Evolutionary conservation across 2,888 invertebrate species (phyloP), one percentile per base, ranked within the genome.

Genomic region (Leptopilina drosophilae): DNA sequence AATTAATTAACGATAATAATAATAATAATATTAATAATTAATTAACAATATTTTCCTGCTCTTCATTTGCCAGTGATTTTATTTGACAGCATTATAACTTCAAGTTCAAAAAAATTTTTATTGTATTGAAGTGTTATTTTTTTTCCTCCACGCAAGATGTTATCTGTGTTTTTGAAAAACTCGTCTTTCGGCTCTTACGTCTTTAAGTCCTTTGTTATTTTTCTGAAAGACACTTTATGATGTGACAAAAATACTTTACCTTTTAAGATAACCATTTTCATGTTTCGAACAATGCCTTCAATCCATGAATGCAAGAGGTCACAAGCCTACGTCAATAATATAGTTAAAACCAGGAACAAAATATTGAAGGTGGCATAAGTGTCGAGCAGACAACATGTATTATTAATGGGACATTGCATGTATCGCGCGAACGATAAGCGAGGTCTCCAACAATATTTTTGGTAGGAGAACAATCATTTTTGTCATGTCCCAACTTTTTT

Each of bases 351-450:
- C 56, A 73, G 73, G 33, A 73, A 73, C 53, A 56, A 56, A 73
- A 73, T 73, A 33, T 33, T 56, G 56, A 56, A 73, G 73, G 73
- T 73, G 73, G 56, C 78, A 75, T 75, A 76, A 66, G 66, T 76
- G 80, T 82, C 42, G 73, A 75, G 84, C 84, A 87, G 85, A 86
- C 85, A 85, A 86, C 87, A 89, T 88, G 88, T 87, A 88, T 88
- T 89, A 89, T 89, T 88, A 88, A 89, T 89, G 88, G 82, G 85
- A 8, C 42, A 49, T 69, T 69, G 20, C 67, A 69, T 11, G 26
- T 49, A 49, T 53, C 49, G 20, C 49, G 20, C 20, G 15, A 67
- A 20, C 26, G 69, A 69, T 33, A 56, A 69, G 69, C 73, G 56
- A 14, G 56, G 33, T 56, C 56, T 56, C 53, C 33, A 33, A 14